These are phyloP conservation scores for Apus apus DNA, from an alignment of 2,113 vertebrate species.

Conservation along the genomic window DNA sequence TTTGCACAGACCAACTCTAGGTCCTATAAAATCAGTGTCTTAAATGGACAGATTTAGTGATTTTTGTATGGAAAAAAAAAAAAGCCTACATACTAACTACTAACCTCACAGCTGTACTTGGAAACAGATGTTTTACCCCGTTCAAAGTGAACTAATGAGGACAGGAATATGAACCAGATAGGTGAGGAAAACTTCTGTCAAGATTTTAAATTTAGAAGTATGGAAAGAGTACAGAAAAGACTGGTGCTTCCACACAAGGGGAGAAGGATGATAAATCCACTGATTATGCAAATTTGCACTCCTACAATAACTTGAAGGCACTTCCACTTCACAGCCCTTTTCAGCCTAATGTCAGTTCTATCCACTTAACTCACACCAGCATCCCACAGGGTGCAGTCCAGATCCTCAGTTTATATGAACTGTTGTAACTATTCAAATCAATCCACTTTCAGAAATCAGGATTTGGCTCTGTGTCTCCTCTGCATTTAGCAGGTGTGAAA, in stretches of 20 bases:
- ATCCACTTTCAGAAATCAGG: not conserved
- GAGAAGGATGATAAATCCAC: not conserved
- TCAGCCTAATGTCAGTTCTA: rapidly evolving
- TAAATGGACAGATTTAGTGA: not conserved
- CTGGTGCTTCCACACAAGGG: not conserved
- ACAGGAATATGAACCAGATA: not conserved
- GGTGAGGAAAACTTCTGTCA: not conserved
- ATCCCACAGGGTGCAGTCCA: not conserved
- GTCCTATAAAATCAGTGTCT: conserved; percentile 43
- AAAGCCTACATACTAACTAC: not conserved
- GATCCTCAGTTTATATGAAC: not conserved
- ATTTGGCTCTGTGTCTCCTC: not conserved
- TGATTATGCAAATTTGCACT: not conserved
- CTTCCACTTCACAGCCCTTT: not conserved
- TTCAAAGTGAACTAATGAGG: not conserved
- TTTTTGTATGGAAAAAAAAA: not conserved
- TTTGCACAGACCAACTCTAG: conserved; percentile 18
- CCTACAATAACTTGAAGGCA: not conserved
- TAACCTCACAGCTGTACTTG: not conserved
- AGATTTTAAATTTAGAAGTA: not conserved
- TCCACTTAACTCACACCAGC: not conserved
- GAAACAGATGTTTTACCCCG: conserved; percentile 17
- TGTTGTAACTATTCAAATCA: not conserved
- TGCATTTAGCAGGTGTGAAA: not conserved
- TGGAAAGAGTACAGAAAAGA: not conserved